Conservation (phyloP, 2,888 invertebrate genomes). For the Zelleria hepariella region DNA sequence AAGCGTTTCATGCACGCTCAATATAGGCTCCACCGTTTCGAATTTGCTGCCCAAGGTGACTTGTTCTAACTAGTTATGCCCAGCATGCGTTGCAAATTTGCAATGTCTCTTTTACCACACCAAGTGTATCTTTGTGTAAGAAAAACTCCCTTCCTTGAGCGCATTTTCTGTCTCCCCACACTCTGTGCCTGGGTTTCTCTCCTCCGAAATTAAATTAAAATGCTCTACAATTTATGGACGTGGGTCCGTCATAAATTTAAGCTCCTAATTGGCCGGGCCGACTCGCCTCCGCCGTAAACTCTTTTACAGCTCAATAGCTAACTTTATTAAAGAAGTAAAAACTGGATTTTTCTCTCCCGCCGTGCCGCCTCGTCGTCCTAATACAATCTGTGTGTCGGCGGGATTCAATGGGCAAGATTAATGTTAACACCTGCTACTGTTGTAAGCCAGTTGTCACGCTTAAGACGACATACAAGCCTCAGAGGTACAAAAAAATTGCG, state of each 20-base stretch:
- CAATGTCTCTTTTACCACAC: no score
- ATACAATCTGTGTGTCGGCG: not conserved
- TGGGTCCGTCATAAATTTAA: conserved; percentile 53
- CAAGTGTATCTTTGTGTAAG: no score
- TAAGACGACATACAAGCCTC: no score
- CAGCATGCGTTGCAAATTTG: no score
- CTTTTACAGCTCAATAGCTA: conserved; percentile 56
- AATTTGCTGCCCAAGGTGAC: no score
- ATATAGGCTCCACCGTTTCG: no score
- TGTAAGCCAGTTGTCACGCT: no score
- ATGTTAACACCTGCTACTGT: no score
- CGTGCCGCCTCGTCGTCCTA: not conserved
- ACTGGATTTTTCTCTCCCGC: not conserved
- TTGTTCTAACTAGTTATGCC: no score
- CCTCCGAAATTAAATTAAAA: conserved; percentile 56
- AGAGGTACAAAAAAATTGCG: no score
- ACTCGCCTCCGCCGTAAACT: conserved; percentile 51
- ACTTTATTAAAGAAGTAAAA: conserved; percentile 40
- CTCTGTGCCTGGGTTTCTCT: conserved; percentile 28
- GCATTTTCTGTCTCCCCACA: not conserved
- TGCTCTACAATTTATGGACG: conserved; percentile 57
- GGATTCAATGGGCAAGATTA: no score
- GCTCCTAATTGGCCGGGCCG: conserved; percentile 58
- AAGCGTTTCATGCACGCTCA: no score
- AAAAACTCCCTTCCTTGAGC: not conserved